Evolutionary conservation across 2,797 vertebrate genomes (phyloP), one percentile per base, ranked within the genome.

Genomic region (Anomalospiza imberbis): DNA sequence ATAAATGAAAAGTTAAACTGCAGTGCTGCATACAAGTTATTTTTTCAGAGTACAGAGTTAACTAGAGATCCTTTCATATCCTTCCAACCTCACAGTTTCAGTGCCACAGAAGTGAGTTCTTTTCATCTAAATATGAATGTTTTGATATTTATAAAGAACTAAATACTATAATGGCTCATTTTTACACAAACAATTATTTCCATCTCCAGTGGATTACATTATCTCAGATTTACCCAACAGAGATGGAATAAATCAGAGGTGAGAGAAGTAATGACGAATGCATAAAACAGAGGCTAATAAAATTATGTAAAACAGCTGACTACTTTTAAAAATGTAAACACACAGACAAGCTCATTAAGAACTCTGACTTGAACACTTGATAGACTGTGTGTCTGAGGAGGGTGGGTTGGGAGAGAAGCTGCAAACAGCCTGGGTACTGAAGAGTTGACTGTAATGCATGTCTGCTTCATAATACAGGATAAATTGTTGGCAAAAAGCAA

Each of bases 391-490:
- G 26, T 26, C 22, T 82, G 32, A 34, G 22, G 66, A 51, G 13
- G 38, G 26, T 16, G 16, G 10, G 22, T 0, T 63, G 15, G 36
- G 29, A 36, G 7, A n/a, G 32, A 72, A 65, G 51, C 20, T 50
- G 51, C 32, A 57, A 15, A 22, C 29, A 38, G 28, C 13, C 45
- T 18, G 20, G 6, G 25, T 51, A 55, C 50, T 14, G 10, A 70
- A 32, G 19, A 40, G 12, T 0, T 67, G 58, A 38, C 19, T 3
- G 1, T 12, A 40, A 75, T 3, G 4, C 14, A 9, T 5, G 9
- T 18, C 20, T 28, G 13, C 42, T 61, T 66, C 45, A 2, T 29
- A 81, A 38, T 1, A 71, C 10, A 57, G 14, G 16, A 58, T 2
- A 29, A 71, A 48, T 13, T 19, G 42, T 5, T 28, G 18, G 31